Percentiles rank a stretch among this genome's conserved stretches.
Conservation (phyloP, 23 tunicate species). For the Ciona savignyi region DNA sequence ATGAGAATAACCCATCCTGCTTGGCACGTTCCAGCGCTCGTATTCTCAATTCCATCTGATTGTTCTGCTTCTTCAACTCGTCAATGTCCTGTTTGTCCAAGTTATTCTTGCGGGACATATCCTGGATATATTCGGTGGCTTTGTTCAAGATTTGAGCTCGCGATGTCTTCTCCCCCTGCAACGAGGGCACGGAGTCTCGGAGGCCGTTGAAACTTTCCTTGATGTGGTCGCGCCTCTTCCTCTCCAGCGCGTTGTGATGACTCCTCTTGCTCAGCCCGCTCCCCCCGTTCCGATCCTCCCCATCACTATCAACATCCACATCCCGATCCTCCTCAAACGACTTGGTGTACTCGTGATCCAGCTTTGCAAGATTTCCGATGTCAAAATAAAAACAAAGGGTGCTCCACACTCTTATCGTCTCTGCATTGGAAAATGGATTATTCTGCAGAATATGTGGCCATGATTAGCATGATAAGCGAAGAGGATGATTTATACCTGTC, state of each 20-base stretch:
- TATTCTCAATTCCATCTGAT: conserved; percentile 58
- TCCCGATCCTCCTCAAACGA: no score
- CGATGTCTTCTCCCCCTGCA: conserved; percentile 92
- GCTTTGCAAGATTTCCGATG: no score
- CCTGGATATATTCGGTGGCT: conserved; percentile 86
- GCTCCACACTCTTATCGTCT: no score
- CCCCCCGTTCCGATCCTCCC: conserved; percentile 15
- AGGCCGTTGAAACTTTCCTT: conserved; percentile 83
- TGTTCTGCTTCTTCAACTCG: conserved; percentile 60
- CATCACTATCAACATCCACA: no score
- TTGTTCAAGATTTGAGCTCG: conserved; percentile 84
- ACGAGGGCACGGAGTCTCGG: conserved; percentile 82
- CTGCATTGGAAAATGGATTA: no score
- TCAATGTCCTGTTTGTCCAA: conserved; percentile 72
- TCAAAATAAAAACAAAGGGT: no score
- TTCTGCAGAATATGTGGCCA: no score
- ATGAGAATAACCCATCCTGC: conserved; percentile 15
- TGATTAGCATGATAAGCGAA: no score
- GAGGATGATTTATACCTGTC: no score
- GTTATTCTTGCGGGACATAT: conserved; percentile 53
- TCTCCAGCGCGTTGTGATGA: conserved; percentile 86
- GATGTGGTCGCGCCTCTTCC: conserved; percentile 88
- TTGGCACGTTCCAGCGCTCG: conserved; percentile 59
- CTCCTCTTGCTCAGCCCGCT: conserved; percentile 59
- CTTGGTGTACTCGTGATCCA: conserved; percentile 83